These are phyloP conservation scores for Ommatoiulus sabulosus DNA, from an alignment of 2,888 invertebrate species.

Conservation along the genomic window DNA sequence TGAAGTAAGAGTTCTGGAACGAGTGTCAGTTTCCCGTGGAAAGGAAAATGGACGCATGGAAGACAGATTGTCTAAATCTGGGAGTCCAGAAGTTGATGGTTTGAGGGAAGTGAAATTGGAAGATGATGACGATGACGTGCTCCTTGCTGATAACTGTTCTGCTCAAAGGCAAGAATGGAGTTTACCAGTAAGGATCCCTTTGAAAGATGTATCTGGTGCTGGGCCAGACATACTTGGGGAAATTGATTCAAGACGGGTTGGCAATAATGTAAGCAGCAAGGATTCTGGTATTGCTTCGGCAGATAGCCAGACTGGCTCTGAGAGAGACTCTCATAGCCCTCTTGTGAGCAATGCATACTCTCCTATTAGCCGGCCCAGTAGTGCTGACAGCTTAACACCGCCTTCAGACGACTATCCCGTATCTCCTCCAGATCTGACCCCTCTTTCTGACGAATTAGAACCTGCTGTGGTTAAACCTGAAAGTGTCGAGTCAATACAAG, in stretches of 20 bases:
- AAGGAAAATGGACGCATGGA: conserved; percentile 59
- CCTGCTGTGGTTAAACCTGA: background rate
- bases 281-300: conserved; percentile 58
- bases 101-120: conserved; percentile 54
- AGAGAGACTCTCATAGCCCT: conserved; percentile 58
- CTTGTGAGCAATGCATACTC: conserved; percentile 66
- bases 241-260: conserved; percentile 12
- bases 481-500: conserved; percentile 32
- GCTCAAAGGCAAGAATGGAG: conserved; percentile 56
- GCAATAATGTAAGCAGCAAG: conserved; percentile 57
- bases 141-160: background rate
- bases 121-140: background rate
- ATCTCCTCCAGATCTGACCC: background rate
- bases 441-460: conserved; percentile 3
- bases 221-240: conserved; percentile 1
- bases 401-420: conserved; percentile 5
- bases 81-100: background rate
- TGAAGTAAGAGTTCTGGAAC: conserved; percentile 80
- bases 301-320: conserved; percentile 57
- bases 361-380: conserved; percentile 69
- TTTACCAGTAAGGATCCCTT: conserved; percentile 59
- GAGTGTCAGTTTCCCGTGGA: conserved; percentile 54
- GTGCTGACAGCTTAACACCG: conserved; percentile 64
- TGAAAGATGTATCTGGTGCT: conserved; percentile 58
- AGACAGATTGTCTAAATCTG: conserved; percentile 1